Evolutionary conservation across 1,140 invertebrate species (phyloP).

Genomic region (Stegodyphus dumicola): DNA sequence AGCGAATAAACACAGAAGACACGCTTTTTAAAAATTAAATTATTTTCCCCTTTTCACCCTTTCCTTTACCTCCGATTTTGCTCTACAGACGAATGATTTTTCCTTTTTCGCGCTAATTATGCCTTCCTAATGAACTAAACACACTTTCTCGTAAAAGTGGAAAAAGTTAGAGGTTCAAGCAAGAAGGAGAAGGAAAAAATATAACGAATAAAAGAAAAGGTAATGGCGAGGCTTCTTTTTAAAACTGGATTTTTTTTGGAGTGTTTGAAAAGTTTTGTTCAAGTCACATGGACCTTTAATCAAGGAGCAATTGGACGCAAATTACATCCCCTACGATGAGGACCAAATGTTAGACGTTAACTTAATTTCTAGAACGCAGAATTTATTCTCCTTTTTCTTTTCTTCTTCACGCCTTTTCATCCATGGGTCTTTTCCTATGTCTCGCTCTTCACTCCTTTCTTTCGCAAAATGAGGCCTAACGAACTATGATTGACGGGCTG

Average conservation of each 20-base stretch:
- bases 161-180: background rate
- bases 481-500: constrained; percentile 58
- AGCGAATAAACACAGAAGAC: constrained; percentile 56
- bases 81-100: constrained; percentile 35
- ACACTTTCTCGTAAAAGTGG: constrained; percentile 15
- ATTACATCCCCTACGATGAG: constrained; percentile 43
- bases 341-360: constrained; percentile 47
- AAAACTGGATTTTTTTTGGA: constrained; percentile 21
- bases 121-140: constrained; percentile 54
- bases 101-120: constrained; percentile 48
- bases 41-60: background rate
- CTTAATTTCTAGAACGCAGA: constrained; percentile 56
- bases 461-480: constrained; percentile 53
- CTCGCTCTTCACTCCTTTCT: constrained; percentile 12
- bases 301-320: constrained; percentile 54
- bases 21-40: constrained; percentile 50
- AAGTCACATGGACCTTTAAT: constrained; percentile 42
- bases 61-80: background rate
- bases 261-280: constrained; percentile 49
- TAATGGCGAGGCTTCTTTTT: constrained; percentile 43
- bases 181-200: background rate
- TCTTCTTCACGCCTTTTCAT: constrained; percentile 7
- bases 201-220: background rate
- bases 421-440: constrained; percentile 6
- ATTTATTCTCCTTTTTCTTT: constrained; percentile 20